These are phyloP conservation scores for Leptinotarsa texana DNA, from an alignment of 1,140 invertebrate species.

Conservation along the genomic window DNA sequence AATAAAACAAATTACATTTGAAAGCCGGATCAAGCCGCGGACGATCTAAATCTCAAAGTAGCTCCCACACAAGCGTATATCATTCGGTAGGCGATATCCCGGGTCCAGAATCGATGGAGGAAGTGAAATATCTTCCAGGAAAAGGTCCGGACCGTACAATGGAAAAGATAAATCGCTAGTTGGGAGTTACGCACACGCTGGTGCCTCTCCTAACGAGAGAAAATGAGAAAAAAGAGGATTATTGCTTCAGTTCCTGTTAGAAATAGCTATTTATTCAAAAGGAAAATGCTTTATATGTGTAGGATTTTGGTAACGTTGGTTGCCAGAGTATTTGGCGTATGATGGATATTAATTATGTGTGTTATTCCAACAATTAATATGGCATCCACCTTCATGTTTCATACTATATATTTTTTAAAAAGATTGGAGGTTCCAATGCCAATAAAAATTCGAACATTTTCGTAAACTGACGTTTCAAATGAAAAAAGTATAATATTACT, in stretches of 20 bases:
- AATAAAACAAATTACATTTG: background rate
- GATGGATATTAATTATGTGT: background rate
- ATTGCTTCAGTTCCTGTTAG: conserved; percentile 16
- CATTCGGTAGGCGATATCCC: background rate
- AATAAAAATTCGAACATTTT: too few relatives aligned
- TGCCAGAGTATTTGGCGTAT: background rate
- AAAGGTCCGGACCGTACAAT: conserved; percentile 1
- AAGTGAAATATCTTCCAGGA: conserved; percentile 9
- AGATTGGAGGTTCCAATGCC: too few relatives aligned
- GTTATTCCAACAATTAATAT: too few relatives aligned
- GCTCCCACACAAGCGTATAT: background rate
- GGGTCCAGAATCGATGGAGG: conserved; percentile 11
- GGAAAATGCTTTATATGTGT: conserved; percentile 15
- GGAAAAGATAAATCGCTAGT: conserved; percentile 16
- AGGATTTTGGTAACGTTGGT: background rate
- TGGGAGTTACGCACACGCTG: conserved; percentile 19
- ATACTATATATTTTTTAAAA: too few relatives aligned
- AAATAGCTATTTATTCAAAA: conserved; percentile 18
- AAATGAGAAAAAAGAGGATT: conserved; percentile 22
- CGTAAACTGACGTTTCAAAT: too few relatives aligned
- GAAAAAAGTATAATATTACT: too few relatives aligned
- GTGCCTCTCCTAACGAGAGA: conserved; percentile 25
- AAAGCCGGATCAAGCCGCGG: background rate
- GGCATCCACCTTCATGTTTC: too few relatives aligned
- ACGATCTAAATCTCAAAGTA: background rate